phyloP scores from a whole-genome alignment of 2,797 vertebrate species.

The Esox lucius region DNA sequence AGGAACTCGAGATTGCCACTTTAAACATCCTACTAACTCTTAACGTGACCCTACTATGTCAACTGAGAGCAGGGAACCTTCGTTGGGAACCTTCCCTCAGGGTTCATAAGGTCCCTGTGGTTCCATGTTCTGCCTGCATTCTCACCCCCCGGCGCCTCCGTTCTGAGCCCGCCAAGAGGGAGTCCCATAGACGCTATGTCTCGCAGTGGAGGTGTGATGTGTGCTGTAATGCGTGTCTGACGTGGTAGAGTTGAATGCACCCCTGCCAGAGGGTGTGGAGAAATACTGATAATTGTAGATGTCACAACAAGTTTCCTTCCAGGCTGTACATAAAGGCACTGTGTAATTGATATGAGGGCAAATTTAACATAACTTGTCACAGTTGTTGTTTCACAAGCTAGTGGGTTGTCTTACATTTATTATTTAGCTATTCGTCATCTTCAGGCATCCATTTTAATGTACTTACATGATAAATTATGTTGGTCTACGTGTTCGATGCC shows the following conservation, averaged over 20 bases:
- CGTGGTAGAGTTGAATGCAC: conserved; percentile 31
- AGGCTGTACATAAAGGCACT: conserved; percentile 17
- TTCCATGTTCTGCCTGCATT: conserved; percentile 46
- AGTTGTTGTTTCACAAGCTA: conserved; percentile 7
- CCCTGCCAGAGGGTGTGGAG: conserved; percentile 21
- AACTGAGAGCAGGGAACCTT: conserved; percentile 8
- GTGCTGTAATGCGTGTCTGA: conserved; percentile 40
- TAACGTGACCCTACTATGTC: neutral
- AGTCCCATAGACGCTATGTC: conserved; percentile 24
- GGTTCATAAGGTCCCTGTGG: conserved; percentile 35
- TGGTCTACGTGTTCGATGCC: neutral
- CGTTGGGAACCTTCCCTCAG: conserved; percentile 12
- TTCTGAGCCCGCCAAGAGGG: conserved; percentile 34
- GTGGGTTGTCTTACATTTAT: conserved; percentile 21
- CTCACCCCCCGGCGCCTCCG: conserved; percentile 41
- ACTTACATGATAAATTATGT: conserved; percentile 6
- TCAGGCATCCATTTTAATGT: conserved; percentile 26
- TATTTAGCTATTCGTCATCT: conserved; percentile 21
- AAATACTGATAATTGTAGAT: conserved; percentile 29
- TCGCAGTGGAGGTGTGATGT: conserved; percentile 29
- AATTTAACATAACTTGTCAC: conserved; percentile 1
- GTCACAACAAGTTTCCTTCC: conserved; percentile 27
- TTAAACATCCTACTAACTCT: neutral
- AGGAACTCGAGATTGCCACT: no score
- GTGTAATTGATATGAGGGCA: conserved; percentile 28